Conservation (phyloP, 2,113 vertebrate species). For the Litocranius walleri region DNA sequence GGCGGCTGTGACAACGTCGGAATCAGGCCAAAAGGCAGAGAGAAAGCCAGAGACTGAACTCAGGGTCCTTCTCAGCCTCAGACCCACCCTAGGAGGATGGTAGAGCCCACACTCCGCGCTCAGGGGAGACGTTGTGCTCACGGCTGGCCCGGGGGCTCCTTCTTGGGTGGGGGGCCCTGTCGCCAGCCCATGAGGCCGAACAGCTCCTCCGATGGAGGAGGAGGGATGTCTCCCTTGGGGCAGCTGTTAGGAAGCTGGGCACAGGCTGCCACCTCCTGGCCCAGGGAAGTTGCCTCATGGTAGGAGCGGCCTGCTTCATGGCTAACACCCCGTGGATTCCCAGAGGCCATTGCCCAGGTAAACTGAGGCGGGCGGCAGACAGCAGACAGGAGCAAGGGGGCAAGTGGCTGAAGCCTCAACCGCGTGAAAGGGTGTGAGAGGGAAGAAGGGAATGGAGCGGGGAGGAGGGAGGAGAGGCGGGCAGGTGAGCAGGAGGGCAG, state of each 20-base stretch:
- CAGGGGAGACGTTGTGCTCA: rapidly evolving
- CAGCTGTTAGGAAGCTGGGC: neutral
- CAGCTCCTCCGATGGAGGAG: neutral
- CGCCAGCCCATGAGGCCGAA: rapidly evolving
- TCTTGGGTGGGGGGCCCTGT: rapidly evolving
- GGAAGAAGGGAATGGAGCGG: rapidly evolving
- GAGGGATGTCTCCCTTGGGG: neutral
- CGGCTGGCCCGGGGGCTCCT: rapidly evolving
- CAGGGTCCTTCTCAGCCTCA: neutral
- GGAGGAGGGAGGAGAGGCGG: rapidly evolving
- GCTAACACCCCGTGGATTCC: rapidly evolving
- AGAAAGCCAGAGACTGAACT: no score
- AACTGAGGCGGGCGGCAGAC: neutral
- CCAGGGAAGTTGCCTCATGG: neutral
- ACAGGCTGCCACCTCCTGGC: neutral
- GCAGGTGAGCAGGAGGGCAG: rapidly evolving
- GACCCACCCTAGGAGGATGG: rapidly evolving
- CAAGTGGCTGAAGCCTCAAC: neutral
- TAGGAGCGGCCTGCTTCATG: neutral
- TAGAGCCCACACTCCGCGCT: neutral
- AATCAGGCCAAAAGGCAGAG: neutral
- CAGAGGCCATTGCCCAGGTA: neutral
- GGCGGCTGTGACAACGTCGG: neutral
- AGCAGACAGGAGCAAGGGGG: neutral
- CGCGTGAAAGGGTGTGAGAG: neutral